phyloP scores from a whole-genome alignment of 2,797 vertebrate genomes.

The Falco rusticolus region DNA sequence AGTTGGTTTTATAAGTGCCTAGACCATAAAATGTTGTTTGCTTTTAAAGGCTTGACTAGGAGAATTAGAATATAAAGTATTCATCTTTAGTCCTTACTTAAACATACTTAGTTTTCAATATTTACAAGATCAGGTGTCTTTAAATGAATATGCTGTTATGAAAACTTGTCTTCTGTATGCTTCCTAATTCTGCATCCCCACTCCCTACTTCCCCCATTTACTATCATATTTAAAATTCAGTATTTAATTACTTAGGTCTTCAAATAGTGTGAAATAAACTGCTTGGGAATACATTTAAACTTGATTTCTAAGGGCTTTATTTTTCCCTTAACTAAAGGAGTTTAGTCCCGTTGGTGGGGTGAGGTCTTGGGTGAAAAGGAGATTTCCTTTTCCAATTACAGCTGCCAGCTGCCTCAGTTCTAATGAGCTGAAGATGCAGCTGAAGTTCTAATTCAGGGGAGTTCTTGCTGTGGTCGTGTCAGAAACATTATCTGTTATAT shows the following conservation, averaged over 20 bases:
- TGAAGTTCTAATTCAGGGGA: conserved; percentile 11
- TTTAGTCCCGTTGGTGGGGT: neutral
- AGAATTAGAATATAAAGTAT: neutral
- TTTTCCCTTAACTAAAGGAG: neutral
- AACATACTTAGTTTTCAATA: neutral
- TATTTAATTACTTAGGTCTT: neutral
- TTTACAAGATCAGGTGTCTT: neutral
- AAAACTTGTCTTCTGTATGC: too few species aligned
- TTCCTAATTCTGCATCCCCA: neutral
- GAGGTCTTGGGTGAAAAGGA: conserved; percentile 1
- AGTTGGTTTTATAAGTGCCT: neutral
- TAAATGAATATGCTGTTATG: neutral
- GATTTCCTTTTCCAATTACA: conserved; percentile 29
- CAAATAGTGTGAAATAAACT: neutral
- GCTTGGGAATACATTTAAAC: neutral
- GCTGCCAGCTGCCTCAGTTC: conserved; percentile 21
- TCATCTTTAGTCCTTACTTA: neutral
- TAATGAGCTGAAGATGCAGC: conserved; percentile 13
- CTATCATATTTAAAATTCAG: neutral
- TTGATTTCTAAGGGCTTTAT: neutral
- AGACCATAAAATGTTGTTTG: neutral
- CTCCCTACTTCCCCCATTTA: neutral
- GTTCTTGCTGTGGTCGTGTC: conserved; percentile 41
- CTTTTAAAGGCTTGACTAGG: neutral
- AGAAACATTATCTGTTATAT: conserved; percentile 10